A percentile compares a stretch with the other conserved stretches of the same genome.
Conservation (phyloP, 2,888 invertebrate species). For the Brenthis hecate region DNA sequence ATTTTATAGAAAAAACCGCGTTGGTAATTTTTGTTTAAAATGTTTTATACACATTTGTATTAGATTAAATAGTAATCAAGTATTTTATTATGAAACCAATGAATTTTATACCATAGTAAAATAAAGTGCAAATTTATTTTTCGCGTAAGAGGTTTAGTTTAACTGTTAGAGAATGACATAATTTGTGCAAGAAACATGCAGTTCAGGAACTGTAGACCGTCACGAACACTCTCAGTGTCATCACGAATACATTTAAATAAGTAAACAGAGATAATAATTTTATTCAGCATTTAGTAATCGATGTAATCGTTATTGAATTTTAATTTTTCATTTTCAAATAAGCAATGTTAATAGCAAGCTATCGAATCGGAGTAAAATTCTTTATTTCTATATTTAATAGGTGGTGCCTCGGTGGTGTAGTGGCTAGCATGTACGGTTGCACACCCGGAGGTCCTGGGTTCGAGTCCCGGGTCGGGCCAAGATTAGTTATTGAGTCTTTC, state of each 20-base stretch:
- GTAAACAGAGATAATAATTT: conserved; percentile 6
- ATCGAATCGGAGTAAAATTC: no score
- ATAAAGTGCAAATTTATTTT: conserved; percentile 1
- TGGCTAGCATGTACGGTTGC: no score
- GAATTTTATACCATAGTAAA: neutral
- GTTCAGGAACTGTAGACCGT: conserved; percentile 59
- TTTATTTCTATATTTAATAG: no score
- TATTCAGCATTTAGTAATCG: neutral
- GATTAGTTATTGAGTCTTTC: no score
- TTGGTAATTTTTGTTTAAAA: neutral
- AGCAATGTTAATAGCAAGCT: no score
- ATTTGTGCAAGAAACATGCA: conserved; percentile 44
- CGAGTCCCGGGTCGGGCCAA: no score
- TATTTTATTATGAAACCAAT: no score
- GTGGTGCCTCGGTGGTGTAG: no score
- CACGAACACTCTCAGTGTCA: conserved; percentile 56
- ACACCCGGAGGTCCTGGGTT: no score
- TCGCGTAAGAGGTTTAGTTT: conserved; percentile 23
- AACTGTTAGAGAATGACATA: conserved; percentile 31
- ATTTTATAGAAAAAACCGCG: neutral
- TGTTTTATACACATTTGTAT: neutral
- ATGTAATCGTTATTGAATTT: no score
- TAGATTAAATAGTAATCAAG: no score
- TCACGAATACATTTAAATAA: conserved; percentile 44
- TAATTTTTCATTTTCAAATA: no score